Conservation (phyloP, 2,113 vertebrate genomes). For the Chamaea fasciata region DNA sequence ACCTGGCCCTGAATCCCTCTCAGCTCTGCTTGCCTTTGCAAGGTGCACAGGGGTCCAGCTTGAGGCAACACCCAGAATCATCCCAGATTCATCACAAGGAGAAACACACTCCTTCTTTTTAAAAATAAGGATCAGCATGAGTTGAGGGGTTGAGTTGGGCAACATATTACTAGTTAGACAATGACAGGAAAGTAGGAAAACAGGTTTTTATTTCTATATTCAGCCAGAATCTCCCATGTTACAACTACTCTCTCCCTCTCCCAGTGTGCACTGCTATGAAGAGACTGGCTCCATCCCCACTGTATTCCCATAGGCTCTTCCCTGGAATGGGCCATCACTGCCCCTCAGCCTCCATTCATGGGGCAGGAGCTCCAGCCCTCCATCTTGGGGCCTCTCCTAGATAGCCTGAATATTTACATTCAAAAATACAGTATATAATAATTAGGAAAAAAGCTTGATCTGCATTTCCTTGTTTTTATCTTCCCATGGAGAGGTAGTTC, state of each 20-base stretch:
- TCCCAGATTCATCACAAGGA: neutral
- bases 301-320: neutral
- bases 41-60: neutral
- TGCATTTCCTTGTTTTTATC: neutral
- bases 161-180: neutral
- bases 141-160: neutral
- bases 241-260: neutral
- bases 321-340: neutral
- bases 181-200: neutral
- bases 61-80: neutral
- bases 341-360: neutral
- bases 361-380: neutral
- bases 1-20: neutral
- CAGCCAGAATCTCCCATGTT: neutral
- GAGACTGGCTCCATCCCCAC: neutral
- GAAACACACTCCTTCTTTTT: neutral
- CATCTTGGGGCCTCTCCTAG: rapidly evolving
- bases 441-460: neutral
- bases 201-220: neutral
- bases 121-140: neutral
- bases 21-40: neutral
- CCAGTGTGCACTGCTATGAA: neutral
- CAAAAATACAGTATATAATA: neutral
- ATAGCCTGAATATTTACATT: neutral
- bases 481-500: neutral